Conservation (phyloP, 2,797 vertebrate species). For the Alcedo quadribrachys region DNA sequence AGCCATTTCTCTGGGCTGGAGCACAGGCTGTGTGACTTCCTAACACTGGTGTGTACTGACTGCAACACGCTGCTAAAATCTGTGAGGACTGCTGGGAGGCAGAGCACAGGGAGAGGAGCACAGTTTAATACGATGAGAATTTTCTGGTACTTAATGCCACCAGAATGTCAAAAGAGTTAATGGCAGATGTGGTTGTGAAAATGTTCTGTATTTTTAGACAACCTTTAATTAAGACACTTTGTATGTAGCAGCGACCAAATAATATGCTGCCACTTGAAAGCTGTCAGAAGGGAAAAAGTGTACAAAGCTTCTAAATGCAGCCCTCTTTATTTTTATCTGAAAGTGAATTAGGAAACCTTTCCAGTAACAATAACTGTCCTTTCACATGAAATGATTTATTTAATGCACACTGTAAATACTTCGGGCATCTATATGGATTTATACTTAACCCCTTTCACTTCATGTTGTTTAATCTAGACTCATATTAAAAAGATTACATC, state of each 20-base stretch:
- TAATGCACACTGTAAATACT: slow-evolving; percentile 42
- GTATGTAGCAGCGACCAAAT: slow-evolving; percentile 80
- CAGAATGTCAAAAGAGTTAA: slow-evolving; percentile 78
- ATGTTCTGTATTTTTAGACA: slow-evolving; percentile 83
- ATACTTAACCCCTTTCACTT: slow-evolving; percentile 63
- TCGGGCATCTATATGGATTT: slow-evolving; percentile 56
- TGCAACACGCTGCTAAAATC: neutral
- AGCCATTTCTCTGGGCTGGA: neutral
- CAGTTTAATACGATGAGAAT: slow-evolving; percentile 31
- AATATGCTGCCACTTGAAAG: slow-evolving; percentile 83
- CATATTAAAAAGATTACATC: slow-evolving; percentile 57
- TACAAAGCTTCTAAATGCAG: slow-evolving; percentile 79
- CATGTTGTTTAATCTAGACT: slow-evolving; percentile 53
- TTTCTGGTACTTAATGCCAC: slow-evolving; percentile 63
- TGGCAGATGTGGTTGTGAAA: slow-evolving; percentile 81
- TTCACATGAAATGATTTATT: slow-evolving; percentile 67
- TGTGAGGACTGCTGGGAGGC: neutral
- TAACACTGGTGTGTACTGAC: neutral
- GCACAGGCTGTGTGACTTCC: neutral
- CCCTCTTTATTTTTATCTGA: slow-evolving; percentile 80
- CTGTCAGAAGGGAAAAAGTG: slow-evolving; percentile 79
- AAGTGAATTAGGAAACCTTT: slow-evolving; percentile 73
- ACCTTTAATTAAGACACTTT: slow-evolving; percentile 85
- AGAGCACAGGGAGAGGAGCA: neutral
- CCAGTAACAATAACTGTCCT: slow-evolving; percentile 71